Evolutionary conservation across 2,113 vertebrate genomes (phyloP).

Genomic region (Balaeniceps rex): DNA sequence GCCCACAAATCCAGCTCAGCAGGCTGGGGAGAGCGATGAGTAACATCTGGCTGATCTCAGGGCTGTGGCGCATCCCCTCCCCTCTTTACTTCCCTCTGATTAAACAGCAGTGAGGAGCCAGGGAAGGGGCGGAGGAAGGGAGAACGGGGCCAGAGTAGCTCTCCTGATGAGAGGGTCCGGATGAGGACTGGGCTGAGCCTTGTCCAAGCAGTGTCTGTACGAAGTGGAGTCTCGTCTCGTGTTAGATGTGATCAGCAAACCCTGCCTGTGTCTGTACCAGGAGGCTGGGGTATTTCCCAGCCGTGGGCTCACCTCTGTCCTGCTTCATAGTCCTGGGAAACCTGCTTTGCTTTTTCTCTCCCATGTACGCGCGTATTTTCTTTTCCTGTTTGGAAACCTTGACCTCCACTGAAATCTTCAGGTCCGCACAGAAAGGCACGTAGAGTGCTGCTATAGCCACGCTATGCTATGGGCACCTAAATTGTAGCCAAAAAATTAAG

Average conservation of each 20-base stretch:
- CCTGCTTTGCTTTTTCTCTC: neutral
- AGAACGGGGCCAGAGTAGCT: neutral
- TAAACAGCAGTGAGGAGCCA: neutral
- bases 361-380: rapidly evolving
- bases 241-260: neutral
- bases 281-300: neutral
- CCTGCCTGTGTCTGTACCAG: neutral
- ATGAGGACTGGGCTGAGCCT: neutral
- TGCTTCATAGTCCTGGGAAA: neutral
- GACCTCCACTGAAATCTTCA: too few relatives aligned
- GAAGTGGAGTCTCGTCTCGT: neutral
- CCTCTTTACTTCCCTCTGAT: neutral
- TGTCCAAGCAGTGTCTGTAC: neutral
- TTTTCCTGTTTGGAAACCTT: neutral
- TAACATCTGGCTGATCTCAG: neutral
- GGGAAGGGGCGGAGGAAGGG: neutral
- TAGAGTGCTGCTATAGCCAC: neutral
- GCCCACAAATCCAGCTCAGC: neutral
- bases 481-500: neutral
- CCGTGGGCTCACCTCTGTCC: neutral
- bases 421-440: neutral
- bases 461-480: neutral
- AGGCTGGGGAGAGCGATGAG: neutral
- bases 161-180: neutral
- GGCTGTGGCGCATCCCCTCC: neutral